Base-by-base conservation (phyloP, 1,140 invertebrate genomes). In the Diploscapter pachys region DNA sequence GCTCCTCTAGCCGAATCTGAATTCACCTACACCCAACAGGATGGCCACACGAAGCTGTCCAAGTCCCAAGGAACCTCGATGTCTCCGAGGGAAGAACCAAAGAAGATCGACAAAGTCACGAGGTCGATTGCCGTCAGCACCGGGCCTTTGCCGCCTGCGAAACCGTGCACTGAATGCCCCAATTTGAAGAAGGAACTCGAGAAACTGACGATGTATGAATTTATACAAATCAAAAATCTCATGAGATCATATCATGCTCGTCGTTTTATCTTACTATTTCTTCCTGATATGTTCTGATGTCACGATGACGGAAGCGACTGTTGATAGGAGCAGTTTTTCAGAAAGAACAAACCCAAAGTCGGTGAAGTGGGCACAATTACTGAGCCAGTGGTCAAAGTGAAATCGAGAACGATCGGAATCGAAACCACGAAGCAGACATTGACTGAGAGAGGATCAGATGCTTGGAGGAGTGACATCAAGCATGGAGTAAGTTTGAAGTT, bases 1-100 rank as follows among this genome's bases (percentile, higher is more conserved):
- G 65, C 73, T 48, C 64, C 73, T 0, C 55, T 74, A 11, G 55
- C 54, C 8, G 63, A 64, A 59, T 69, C 65, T 50, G 57, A 74
- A 54, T 74, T 74, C 65, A 74, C 73, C 3, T 74, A 74, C 56
- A 48, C 73, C 3, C 73, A 74, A 62, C 73, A 74, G 53, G 70
- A 74, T 52, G 73, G 73, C 4, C 73, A 74, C n/a, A 74, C 64
- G 54, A 67, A 69, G 48, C 57, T 74, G 3, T 55, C 73, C 4
- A 61, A 64, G n/a, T 69, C 61, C 9, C 73, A 74, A 50, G 64
- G 53, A 3, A 74, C 73, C 1, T 57, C 65, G 11, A 74, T 67
- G 4, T 74, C 73, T 48, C 73, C 73, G 6, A 52, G 6, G 52
- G 53, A 62, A 66, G 4, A 65, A 49, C n/a, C 57, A 73, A 6